Conservation (phyloP, 30 jellyfish, hydroid and myxozoan species). For the Turritopsis rubra region DNA sequence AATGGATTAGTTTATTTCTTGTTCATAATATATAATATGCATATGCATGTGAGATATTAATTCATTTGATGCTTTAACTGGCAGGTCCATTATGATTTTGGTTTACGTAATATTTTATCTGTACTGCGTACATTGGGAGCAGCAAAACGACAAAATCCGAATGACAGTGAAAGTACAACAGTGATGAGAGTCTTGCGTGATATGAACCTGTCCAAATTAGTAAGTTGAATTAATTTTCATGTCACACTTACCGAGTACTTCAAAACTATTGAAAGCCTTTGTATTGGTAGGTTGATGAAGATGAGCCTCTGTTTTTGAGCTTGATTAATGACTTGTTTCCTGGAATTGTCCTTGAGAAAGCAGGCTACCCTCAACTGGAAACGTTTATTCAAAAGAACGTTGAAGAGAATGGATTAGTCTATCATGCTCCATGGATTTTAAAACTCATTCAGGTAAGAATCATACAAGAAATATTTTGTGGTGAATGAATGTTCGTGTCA, state of each 20-base stretch:
- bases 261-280: neutral
- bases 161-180: conserved; percentile 97
- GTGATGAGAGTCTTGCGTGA: conserved; percentile 95
- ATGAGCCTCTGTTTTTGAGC: conserved; percentile 91
- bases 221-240: neutral
- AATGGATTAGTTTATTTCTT: no score
- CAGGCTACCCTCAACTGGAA: conserved; percentile 95
- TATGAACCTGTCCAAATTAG: conserved; percentile 92
- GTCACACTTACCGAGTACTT: neutral
- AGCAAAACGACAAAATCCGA: conserved; percentile 78
- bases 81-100: conserved; percentile 94
- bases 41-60: no score
- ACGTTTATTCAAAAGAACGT: conserved; percentile 77
- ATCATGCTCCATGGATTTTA: conserved; percentile 94
- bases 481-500: neutral
- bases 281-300: conserved; percentile 84
- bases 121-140: conserved; percentile 95
- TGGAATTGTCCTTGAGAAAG: conserved; percentile 92
- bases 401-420: conserved; percentile 68
- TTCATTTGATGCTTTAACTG: neutral
- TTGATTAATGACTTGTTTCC: conserved; percentile 91
- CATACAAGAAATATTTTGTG: neutral
- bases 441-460: conserved; percentile 75
- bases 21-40: no score
- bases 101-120: conserved; percentile 84